phyloP scores from a whole-genome alignment of 2,797 vertebrate species.

The Podargus strigoides region DNA sequence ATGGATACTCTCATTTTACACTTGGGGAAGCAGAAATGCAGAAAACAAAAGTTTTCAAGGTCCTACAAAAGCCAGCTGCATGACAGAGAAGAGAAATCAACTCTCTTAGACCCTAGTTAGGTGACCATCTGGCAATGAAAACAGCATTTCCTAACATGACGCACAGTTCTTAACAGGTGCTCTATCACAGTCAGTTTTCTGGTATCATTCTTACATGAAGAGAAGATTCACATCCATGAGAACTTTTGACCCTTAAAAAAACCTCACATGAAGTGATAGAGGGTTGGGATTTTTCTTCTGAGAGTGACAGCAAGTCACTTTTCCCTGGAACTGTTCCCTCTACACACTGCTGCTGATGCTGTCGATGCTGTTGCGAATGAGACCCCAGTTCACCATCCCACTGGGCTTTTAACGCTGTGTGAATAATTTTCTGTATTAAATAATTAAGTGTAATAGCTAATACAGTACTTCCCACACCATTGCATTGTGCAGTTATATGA shows the following conservation, averaged over 20 bases:
- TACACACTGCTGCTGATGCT: background rate
- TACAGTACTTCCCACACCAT: constrained; percentile 60
- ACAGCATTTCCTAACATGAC: background rate
- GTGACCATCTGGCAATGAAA: background rate
- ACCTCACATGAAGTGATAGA: background rate
- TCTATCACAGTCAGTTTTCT: background rate
- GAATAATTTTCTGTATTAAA: constrained; percentile 66
- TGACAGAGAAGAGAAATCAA: background rate
- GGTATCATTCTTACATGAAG: rapidly evolving
- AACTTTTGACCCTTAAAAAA: background rate
- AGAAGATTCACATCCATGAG: background rate
- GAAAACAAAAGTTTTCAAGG: background rate
- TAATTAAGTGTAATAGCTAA: constrained; percentile 72
- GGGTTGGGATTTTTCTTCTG: background rate
- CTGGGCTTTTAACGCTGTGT: constrained; percentile 39
- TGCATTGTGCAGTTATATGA: constrained; percentile 57
- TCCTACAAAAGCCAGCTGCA: background rate
- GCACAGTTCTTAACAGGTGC: background rate
- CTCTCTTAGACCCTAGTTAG: background rate
- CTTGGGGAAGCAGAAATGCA: background rate
- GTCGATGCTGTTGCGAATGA: background rate
- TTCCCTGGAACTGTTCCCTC: constrained; percentile 10
- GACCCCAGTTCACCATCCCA: constrained; percentile 47
- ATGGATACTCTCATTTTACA: background rate
- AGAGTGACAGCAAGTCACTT: background rate